Conservation (phyloP, 2,888 invertebrate genomes). For the Schrankia costaestrigalis region DNA sequence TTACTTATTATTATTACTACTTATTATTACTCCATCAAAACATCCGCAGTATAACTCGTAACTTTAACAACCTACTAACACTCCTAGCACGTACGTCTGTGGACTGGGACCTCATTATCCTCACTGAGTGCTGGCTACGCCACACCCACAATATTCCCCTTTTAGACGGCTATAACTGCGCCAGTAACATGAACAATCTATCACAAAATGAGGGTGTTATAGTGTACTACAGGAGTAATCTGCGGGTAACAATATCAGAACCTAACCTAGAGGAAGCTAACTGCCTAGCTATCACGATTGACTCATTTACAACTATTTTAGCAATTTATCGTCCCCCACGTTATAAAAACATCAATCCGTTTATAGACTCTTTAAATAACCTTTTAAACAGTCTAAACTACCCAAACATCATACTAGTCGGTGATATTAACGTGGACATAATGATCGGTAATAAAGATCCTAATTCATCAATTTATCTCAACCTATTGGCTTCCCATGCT, state of each 20-base stretch:
- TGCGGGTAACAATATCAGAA: not conserved
- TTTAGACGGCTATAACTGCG: conserved; percentile 1
- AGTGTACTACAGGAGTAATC: not conserved
- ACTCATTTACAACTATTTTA: not conserved
- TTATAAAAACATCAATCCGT: not conserved
- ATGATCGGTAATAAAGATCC: no score
- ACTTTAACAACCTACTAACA: not conserved
- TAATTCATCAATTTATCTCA: no score
- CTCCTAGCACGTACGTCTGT: not conserved
- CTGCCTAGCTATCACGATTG: conserved; percentile 1
- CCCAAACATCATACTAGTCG: no score
- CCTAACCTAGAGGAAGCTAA: not conserved
- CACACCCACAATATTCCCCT: conserved; percentile 2
- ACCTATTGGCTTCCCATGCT: no score
- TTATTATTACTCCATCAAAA: conserved; percentile 1
- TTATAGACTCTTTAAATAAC: not conserved
- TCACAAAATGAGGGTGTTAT: conserved; percentile 3
- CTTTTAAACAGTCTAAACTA: not conserved
- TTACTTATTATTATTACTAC: no score
- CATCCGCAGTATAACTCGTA: conserved; percentile 2
- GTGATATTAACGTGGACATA: no score
- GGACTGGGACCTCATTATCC: not conserved
- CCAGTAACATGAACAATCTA: conserved; percentile 1
- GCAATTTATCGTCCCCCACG: conserved; percentile 2
- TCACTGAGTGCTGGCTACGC: conserved; percentile 3